These are phyloP conservation scores for Leucosticte australis DNA, from an alignment of 2,113 vertebrate genomes.

Conservation along the genomic window DNA sequence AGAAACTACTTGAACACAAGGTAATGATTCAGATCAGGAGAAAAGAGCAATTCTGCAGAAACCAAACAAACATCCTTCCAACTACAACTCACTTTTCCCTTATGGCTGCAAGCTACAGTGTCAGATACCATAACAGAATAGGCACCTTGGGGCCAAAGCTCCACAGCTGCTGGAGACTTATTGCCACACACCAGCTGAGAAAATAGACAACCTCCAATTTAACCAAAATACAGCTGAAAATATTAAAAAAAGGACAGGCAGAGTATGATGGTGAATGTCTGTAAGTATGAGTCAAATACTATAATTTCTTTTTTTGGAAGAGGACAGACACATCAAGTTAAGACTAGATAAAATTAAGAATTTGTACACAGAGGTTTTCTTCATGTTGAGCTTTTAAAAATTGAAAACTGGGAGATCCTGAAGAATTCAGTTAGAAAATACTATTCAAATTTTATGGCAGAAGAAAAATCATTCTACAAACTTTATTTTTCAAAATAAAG, in stretches of 20 bases:
- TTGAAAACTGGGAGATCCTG: not conserved
- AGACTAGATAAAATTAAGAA: not conserved
- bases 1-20: not conserved
- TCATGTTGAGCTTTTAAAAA: not conserved
- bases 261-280: not conserved
- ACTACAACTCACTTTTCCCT: not conserved
- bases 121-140: not conserved
- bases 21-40: not conserved
- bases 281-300: not conserved
- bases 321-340: not conserved
- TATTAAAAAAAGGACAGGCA: not conserved
- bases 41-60: not conserved
- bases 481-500: not conserved
- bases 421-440: not conserved
- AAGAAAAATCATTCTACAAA: not conserved
- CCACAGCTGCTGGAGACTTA: not conserved
- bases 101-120: not conserved
- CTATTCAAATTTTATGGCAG: not conserved
- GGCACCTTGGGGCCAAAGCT: not conserved
- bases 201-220: not conserved
- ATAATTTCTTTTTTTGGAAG: not conserved
- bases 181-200: constrained; percentile 2
- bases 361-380: not conserved
- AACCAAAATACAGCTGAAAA: not conserved
- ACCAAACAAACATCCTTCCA: not conserved